A percentile compares a stretch with the other conserved stretches of the same genome.
Evolutionary conservation across 2,888 invertebrate species (phyloP).

Genomic region (Lymantria dispar): DNA sequence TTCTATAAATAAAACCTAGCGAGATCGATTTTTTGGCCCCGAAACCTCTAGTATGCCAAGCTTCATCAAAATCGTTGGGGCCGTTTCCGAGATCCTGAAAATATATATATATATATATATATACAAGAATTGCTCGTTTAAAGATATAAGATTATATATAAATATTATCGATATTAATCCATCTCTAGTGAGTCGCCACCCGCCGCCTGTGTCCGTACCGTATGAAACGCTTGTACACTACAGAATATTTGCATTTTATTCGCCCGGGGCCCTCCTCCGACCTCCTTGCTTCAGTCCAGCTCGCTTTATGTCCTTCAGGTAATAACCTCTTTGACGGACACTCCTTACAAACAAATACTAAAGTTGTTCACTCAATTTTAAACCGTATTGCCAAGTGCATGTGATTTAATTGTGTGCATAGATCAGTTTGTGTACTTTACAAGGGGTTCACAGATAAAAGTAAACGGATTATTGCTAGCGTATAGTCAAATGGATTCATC

Average conservation of each 20-base stretch:
- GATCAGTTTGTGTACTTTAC: constrained; percentile 44
- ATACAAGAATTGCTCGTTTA: no score
- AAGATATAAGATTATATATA: no score
- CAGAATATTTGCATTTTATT: constrained; percentile 77
- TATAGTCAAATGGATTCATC: constrained; percentile 58
- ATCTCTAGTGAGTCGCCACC: constrained; percentile 39
- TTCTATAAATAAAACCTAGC: no score
- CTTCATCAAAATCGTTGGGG: no score
- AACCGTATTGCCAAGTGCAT: constrained; percentile 23
- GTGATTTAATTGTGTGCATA: constrained; percentile 16
- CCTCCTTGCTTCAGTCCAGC: constrained; percentile 24
- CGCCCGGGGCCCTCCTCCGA: constrained; percentile 49
- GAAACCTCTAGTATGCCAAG: no score
- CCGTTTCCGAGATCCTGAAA: no score
- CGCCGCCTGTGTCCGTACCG: constrained; percentile 35
- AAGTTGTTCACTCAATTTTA: constrained; percentile 8
- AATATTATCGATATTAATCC: constrained; percentile 20
- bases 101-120: no score
- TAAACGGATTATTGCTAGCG: constrained; percentile 77
- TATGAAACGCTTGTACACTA: constrained; percentile 42
- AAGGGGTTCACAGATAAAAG: constrained; percentile 75
- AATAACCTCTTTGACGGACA: constrained; percentile 79
- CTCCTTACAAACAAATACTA: constrained; percentile 27
- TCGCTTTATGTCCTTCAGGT: constrained; percentile 76
- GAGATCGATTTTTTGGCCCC: no score